Conservation (phyloP, 2,888 invertebrate species). For the Theretra japonica region DNA sequence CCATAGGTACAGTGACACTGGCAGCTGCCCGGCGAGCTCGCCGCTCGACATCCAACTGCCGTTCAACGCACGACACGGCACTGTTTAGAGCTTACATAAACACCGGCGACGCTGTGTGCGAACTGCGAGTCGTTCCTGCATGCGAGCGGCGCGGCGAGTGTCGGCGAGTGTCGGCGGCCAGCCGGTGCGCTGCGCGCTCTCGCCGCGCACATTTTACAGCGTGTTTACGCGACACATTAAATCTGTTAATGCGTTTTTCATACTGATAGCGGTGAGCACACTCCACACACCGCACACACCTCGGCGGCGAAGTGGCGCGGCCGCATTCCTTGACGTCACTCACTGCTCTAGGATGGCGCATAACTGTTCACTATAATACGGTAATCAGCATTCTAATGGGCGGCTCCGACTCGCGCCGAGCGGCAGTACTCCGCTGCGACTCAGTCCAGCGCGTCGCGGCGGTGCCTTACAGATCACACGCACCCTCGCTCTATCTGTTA, state of each 20-base stretch:
- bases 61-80: no score
- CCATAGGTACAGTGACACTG: no score
- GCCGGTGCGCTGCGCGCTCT: not conserved
- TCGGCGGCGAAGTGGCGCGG: not conserved
- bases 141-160: not conserved
- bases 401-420: no score
- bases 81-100: not conserved
- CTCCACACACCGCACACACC: not conserved
- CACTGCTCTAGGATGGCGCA: constrained; percentile 8
- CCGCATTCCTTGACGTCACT: constrained; percentile 10
- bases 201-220: not conserved
- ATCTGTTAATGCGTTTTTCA: constrained; percentile 20
- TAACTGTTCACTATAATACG: constrained; percentile 20
- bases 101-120: not conserved
- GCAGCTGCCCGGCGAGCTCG: no score
- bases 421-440: not conserved
- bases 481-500: not conserved
- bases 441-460: not conserved
- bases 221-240: constrained; percentile 21
- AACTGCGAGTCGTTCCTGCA: not conserved
- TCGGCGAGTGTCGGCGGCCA: not conserved
- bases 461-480: not conserved
- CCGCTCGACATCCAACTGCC: no score
- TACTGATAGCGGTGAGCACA: not conserved
- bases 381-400: constrained; percentile 11